Conservation (phyloP, 2,113 vertebrate species). For the Pantherophis guttatus region DNA sequence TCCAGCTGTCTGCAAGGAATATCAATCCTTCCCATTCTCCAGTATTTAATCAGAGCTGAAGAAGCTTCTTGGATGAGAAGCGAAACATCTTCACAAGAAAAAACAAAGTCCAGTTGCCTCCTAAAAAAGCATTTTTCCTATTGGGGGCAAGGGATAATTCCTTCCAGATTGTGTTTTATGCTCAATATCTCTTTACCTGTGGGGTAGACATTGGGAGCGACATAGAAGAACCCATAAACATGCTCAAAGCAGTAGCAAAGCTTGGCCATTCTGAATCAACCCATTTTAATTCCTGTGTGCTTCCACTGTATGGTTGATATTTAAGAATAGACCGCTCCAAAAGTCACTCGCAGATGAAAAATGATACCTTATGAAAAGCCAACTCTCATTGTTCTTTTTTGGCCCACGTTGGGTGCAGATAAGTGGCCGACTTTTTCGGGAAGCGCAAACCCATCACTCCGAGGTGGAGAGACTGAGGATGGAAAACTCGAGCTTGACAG, state of each 20-base stretch:
- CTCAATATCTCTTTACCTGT: not conserved
- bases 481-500: slow-evolving; percentile 72
- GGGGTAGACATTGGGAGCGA: not conserved
- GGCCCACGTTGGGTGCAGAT: slow-evolving; percentile 63
- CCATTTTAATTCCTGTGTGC: slow-evolving; percentile 4
- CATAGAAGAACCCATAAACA: not conserved
- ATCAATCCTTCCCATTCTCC: too few relatives aligned
- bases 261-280: slow-evolving; percentile 6
- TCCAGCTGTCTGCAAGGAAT: too few relatives aligned
- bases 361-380: slow-evolving; percentile 41
- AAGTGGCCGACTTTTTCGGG: slow-evolving; percentile 60
- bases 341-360: slow-evolving; percentile 34
- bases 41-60: too few relatives aligned
- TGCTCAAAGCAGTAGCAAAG: slow-evolving; percentile 1
- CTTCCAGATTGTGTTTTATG: not conserved
- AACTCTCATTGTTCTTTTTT: slow-evolving; percentile 35
- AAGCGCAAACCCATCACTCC: slow-evolving; percentile 55
- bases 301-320: slow-evolving; percentile 26
- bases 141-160: not conserved
- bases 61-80: too few relatives aligned
- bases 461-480: slow-evolving; percentile 70
- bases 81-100: too few relatives aligned
- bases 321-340: slow-evolving; percentile 23
- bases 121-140: too few relatives aligned
- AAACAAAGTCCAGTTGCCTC: too few relatives aligned